Percentiles rank a stretch among this genome's conserved stretches.
Conservation (phyloP, 1,140 invertebrate species). For the Papilio machaon region DNA sequence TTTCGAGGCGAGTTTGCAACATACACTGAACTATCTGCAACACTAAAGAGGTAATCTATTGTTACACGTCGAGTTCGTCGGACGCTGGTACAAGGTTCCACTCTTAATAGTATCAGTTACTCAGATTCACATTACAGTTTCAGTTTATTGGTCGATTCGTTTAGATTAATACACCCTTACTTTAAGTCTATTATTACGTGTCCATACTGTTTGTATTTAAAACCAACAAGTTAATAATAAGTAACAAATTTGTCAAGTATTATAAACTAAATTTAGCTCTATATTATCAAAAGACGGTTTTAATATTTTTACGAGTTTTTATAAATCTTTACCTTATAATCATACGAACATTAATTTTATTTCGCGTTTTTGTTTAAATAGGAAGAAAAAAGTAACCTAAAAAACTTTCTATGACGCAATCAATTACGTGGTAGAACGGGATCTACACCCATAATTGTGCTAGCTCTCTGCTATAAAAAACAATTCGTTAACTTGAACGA, state of each 20-base stretch:
- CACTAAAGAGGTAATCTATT: constrained; percentile 12
- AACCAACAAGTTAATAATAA: too few species aligned
- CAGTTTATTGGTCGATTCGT: background rate
- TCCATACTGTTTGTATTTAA: too few species aligned
- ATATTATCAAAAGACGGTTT: too few species aligned
- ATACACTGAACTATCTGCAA: background rate
- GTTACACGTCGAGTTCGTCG: background rate
- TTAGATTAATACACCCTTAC: background rate
- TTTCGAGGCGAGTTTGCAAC: background rate
- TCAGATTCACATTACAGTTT: background rate
- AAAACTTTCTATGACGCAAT: background rate
- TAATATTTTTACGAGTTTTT: too few species aligned
- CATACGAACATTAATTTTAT: too few species aligned
- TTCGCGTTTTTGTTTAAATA: background rate
- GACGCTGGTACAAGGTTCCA: background rate
- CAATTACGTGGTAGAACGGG: background rate
- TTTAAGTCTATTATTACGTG: background rate
- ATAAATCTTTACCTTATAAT: too few species aligned
- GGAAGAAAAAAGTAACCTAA: background rate
- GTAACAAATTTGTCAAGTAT: too few species aligned
- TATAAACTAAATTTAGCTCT: too few species aligned
- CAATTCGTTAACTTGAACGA: background rate
- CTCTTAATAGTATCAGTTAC: background rate
- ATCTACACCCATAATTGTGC: background rate
- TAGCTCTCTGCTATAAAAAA: background rate